Conservation (phyloP, 37 sponge, comb jelly and placozoan species). For the Amphimedon queenslandica region DNA sequence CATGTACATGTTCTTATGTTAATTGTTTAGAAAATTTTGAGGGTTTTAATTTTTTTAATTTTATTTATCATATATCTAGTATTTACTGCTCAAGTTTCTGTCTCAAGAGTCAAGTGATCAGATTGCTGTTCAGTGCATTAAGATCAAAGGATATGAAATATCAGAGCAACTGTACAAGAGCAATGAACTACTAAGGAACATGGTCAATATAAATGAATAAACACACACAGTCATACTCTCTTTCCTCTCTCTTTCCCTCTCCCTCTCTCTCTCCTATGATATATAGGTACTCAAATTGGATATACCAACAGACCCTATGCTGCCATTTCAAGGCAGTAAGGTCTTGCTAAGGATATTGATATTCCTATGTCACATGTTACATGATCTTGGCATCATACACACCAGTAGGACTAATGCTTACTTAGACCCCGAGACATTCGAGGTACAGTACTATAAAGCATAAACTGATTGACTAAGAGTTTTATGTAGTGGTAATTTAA, state of each 20-base stretch:
- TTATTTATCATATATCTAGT: constrained; percentile 9
- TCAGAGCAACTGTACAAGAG: neutral
- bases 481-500: too few species aligned
- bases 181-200: neutral
- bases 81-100: constrained; percentile 44
- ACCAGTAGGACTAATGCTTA: constrained; percentile 1
- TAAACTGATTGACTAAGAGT: neutral
- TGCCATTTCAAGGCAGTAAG: neutral
- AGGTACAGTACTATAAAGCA: constrained; percentile 6
- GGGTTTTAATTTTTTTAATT: too few species aligned
- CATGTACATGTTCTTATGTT: too few species aligned
- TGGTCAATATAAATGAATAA: constrained; percentile 15
- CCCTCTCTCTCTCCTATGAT: neutral
- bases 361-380: constrained; percentile 40
- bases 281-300: neutral
- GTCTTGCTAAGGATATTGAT: constrained; percentile 28
- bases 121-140: constrained; percentile 39
- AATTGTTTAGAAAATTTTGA: too few species aligned
- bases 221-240: constrained; percentile 1
- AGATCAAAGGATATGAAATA: constrained; percentile 34
- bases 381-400: constrained; percentile 32
- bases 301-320: neutral
- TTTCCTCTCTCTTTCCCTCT: neutral
- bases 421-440: constrained; percentile 28
- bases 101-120: constrained; percentile 32